phyloP scores from a whole-genome alignment of 2,797 vertebrate species.

The Gallirallus australis region DNA sequence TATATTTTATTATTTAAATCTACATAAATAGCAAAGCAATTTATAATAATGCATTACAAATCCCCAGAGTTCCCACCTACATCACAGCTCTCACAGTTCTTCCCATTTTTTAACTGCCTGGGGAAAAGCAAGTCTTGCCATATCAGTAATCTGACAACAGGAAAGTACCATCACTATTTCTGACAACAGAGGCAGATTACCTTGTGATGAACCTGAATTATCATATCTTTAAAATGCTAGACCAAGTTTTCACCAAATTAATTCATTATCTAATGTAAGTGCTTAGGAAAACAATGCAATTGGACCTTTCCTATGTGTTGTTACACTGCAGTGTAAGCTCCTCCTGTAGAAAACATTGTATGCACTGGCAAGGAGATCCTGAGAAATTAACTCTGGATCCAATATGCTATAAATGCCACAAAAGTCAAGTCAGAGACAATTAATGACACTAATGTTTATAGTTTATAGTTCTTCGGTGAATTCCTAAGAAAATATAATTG shows the following conservation, averaged over 20 bases:
- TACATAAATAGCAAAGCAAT: constrained; percentile 48
- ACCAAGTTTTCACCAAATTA: neutral
- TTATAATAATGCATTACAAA: constrained; percentile 46
- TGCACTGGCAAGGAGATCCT: neutral
- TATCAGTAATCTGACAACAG: constrained; percentile 5
- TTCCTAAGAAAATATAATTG: neutral
- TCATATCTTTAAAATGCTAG: neutral
- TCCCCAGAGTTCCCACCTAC: constrained; percentile 22
- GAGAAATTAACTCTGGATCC: neutral
- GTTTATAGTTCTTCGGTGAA: neutral
- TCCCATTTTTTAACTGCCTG: constrained; percentile 11
- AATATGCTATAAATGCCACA: neutral
- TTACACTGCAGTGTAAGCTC: neutral
- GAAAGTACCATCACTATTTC: neutral
- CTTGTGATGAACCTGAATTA: neutral
- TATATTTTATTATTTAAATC: constrained; percentile 52
- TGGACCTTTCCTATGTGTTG: neutral
- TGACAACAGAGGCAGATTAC: constrained; percentile 20
- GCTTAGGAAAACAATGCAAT: neutral
- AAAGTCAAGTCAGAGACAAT: neutral
- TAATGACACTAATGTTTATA: neutral
- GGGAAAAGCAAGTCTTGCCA: neutral
- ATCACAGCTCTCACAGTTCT: neutral
- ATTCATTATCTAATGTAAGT: neutral
- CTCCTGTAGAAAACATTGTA: neutral